Evolutionary conservation across 1,140 invertebrate species (phyloP), one percentile per base, ranked within the genome.

Genomic region (Aphaenogaster rudis): DNA sequence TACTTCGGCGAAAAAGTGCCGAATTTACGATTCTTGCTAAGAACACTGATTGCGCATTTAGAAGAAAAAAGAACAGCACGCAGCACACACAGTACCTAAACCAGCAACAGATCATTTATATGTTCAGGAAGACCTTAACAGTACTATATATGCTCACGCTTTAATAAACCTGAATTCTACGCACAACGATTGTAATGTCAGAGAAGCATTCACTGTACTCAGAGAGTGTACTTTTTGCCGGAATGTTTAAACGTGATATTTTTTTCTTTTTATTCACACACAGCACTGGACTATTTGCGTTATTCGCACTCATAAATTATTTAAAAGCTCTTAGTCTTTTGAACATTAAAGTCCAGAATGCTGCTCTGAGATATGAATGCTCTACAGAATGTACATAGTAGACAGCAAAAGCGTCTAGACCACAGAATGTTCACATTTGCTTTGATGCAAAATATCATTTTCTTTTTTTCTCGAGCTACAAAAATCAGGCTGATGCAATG

Each of bases 101-200:
- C 52, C 89, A 79, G 88, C 92, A 90, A 90, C 88, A 81, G 81
- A 93, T 90, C 79, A 88, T 91, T 90, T 90, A 92, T 77, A 91
- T 91, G 88, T 86, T 92, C 88, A 93, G 94, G 94, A 95, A 95
- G 94, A 95, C 94, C 94, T 94, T 94, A 94, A 93, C 89, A 92
- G 90, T 94, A 94, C 86, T 93, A 92, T 92, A 87, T 93, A 93
- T 88, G 91, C 88, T 94, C 88, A 90, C 93, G 88, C 90, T 87
- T 86, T 89, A 86, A 93, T 93, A 93, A 93, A 93, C 93, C 94
- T 94, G 93, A 95, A 94, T 95, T 95, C 94, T 93, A 93, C 88
- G 88, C 92, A 91, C 91, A 90, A 90, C 86, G 87, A 93, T 91
- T 86, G 77, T 90, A 82, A 90, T 91, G 91, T 90, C 92, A 91